A percentile compares a stretch with the other conserved stretches of the same genome.
These are phyloP conservation scores for Penelope pileata DNA, from an alignment of 2,113 vertebrate genomes.

Conservation along the genomic window DNA sequence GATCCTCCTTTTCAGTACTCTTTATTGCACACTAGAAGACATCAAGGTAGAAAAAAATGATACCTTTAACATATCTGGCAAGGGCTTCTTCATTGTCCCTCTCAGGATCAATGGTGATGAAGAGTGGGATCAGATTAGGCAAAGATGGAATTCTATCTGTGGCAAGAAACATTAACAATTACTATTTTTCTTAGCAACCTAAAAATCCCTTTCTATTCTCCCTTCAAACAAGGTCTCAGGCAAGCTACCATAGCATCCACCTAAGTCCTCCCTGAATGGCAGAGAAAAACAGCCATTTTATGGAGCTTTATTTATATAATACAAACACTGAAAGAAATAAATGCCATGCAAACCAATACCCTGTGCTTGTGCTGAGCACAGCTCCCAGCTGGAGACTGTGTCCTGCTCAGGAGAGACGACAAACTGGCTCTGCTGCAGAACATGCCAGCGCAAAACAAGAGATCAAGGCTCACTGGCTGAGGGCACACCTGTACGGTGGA, in stretches of 20 bases:
- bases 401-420: not conserved
- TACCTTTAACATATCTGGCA: conserved; percentile 91
- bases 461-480: not conserved
- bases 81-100: conserved; percentile 89
- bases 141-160: conserved; percentile 86
- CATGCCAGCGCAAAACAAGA: accelerated
- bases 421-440: not conserved
- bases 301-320: not conserved
- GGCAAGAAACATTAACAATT: not conserved
- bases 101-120: conserved; percentile 96
- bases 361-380: not conserved
- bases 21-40: not conserved
- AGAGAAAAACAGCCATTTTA: not conserved
- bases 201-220: not conserved
- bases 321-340: not conserved
- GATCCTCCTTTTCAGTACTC: not conserved
- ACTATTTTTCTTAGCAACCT: not conserved
- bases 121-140: conserved; percentile 88
- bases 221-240: not conserved
- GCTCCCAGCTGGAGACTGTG: not conserved
- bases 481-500: accelerated
- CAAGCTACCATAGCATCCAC: not conserved
- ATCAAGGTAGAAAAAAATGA: not conserved
- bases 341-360: accelerated
- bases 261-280: not conserved